Evolutionary conservation across 2,113 vertebrate genomes (phyloP).

Genomic region (Thryonomys swinderianus): DNA sequence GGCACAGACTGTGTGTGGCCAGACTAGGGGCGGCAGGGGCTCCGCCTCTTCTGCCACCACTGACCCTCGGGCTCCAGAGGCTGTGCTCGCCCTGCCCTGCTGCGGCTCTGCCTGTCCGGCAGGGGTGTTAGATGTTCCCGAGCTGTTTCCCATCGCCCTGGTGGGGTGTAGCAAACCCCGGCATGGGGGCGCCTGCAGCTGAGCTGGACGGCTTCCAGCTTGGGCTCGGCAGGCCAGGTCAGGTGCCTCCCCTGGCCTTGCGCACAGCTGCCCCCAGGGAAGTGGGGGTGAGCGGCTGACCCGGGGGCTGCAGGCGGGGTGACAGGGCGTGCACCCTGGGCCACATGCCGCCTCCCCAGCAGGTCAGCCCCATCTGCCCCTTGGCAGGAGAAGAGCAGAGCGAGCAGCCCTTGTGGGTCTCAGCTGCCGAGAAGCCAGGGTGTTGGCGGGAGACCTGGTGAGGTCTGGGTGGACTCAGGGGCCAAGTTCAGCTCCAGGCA

Average conservation of each 20-base stretch:
- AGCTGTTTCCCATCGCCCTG: not conserved
- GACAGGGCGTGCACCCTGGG: too few species aligned
- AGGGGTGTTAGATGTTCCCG: not conserved
- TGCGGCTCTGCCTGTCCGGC: not conserved
- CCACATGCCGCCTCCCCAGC: too few species aligned
- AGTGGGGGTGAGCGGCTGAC: not conserved
- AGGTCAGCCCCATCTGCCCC: not conserved
- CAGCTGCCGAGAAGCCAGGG: not conserved
- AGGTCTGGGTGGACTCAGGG: not conserved
- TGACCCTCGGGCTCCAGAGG: not conserved
- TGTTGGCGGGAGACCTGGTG: not conserved
- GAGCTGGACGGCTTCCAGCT: not conserved
- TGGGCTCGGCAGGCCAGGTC: not conserved
- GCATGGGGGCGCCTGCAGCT: not conserved
- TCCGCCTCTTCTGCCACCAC: not conserved
- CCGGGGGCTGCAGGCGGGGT: not conserved
- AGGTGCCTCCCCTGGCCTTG: not conserved
- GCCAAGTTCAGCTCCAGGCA: not conserved
- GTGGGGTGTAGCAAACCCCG: not conserved
- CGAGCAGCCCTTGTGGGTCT: not conserved
- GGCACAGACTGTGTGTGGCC: too few species aligned
- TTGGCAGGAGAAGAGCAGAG: not conserved
- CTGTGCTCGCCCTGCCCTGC: not conserved
- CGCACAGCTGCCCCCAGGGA: not conserved
- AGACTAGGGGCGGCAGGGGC: not conserved